These are phyloP conservation scores for Linyphia triangularis DNA, from an alignment of 2,888 invertebrate genomes.

Conservation along the genomic window DNA sequence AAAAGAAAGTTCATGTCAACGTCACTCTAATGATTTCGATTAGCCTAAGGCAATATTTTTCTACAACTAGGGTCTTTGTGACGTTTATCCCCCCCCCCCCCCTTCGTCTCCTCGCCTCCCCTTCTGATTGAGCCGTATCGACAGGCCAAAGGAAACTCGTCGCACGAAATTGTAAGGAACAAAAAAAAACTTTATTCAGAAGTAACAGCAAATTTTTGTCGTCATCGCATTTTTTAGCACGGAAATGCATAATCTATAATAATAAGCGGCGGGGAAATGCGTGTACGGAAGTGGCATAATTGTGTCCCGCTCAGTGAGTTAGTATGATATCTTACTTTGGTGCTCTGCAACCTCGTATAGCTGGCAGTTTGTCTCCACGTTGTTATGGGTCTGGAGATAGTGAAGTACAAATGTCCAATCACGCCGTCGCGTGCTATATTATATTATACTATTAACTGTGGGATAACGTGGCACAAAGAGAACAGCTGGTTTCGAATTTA, in stretches of 20 bases:
- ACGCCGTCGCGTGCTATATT: conserved; percentile 1
- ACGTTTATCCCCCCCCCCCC: too few species aligned
- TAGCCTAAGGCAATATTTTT: too few species aligned
- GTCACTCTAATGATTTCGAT: too few species aligned
- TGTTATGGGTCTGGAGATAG: neutral
- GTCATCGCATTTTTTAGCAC: conserved; percentile 10
- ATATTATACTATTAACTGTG: neutral
- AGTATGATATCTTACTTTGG: conserved; percentile 57
- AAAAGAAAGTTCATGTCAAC: too few species aligned
- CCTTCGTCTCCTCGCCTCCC: neutral
- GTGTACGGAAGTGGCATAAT: conserved; percentile 62
- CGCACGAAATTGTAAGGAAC: neutral
- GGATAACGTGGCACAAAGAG: neutral
- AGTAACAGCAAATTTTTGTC: conserved; percentile 6
- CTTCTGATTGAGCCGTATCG: conserved; percentile 49
- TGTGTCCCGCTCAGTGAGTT: conserved; percentile 7
- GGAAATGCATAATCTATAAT: conserved; percentile 65
- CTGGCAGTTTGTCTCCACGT: neutral
- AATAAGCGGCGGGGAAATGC: conserved; percentile 57
- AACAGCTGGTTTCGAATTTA: conserved; percentile 6
- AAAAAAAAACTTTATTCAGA: neutral
- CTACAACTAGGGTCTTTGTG: too few species aligned
- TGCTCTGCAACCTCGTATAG: neutral
- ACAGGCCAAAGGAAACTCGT: conserved; percentile 33
- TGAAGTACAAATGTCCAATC: conserved; percentile 39